Conservation (phyloP, 2,113 vertebrate species). For the Pholis gunnellus region DNA sequence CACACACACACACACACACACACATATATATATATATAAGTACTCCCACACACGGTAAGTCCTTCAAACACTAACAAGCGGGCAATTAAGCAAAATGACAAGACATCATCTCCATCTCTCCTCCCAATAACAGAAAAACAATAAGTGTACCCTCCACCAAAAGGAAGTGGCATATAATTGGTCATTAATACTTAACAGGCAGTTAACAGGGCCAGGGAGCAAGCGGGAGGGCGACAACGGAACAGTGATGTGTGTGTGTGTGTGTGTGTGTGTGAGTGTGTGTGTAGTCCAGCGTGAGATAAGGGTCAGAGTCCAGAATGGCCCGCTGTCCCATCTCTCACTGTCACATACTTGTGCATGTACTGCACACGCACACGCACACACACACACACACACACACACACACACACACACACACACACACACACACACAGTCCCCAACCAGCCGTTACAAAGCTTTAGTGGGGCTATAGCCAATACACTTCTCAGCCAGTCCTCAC, state of each 20-base stretch:
- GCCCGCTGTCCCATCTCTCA: conserved; percentile 51
- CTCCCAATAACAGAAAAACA: conserved; percentile 45
- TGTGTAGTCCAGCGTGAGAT: conserved; percentile 54
- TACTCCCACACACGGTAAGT: not conserved
- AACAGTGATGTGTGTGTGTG: conserved; percentile 29
- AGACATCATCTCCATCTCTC: conserved; percentile 37
- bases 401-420: conserved; percentile 34
- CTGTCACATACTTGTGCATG: conserved; percentile 15
- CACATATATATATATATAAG: conserved; percentile 13
- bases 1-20: not conserved
- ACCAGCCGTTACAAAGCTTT: conserved; percentile 60
- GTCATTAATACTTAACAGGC: conserved; percentile 74
- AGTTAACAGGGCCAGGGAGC: conserved; percentile 48
- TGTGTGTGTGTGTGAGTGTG: conserved; percentile 9
- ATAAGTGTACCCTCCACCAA: conserved; percentile 58
- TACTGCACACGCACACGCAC: conserved; percentile 14
- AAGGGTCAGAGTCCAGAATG: conserved; percentile 57
- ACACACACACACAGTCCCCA: conserved; percentile 36
- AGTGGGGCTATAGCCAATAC: conserved; percentile 52
- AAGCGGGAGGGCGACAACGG: conserved; percentile 10
- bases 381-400: conserved; percentile 19
- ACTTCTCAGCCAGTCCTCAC: conserved; percentile 61
- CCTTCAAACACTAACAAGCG: conserved; percentile 30
- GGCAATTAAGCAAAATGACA: conserved; percentile 56
- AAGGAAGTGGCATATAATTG: conserved; percentile 70